Base-by-base conservation (phyloP, 2,113 vertebrate genomes). In the Nanger granti region DNA sequence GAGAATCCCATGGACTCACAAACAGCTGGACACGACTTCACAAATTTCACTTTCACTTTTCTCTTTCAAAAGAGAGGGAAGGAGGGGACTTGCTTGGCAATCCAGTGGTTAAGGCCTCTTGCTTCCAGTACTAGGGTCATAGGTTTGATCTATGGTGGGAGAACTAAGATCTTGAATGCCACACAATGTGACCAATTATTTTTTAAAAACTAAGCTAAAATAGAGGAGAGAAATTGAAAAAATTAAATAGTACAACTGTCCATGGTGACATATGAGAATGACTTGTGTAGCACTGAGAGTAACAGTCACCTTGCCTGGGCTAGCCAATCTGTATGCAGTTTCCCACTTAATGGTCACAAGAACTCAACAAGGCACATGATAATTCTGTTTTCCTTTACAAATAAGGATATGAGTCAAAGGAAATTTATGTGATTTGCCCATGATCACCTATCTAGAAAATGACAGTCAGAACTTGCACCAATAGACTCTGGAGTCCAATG, bases 11-110 rank as follows among this genome's bases (percentile, higher is more conserved):
- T 26, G n/a, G n/a, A 76, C 69, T 76, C 0, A 3, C 37, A 76
- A 41, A 41, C 20, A 76, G 22, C 41, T 0, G 1, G n/a, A 76
- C 10, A 76, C 3, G 0, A 76, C n/a, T 41, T 37, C 12, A 3
- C 0, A 12, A 76, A 5, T 76, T 76, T 76, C n/a, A 41, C n/a
- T 73, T 73, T 41, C n/a, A 73, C 69, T 76, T 73, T 44, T 79
- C 12, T 44, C 24, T 79, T 44, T 79, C 22, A 15, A 28, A 79
- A 28, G 24, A 79, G 41, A 44, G 41, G 73, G 15, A 79, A 79
- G 37, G 73, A 44, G 41, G 24, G 73, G 41, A 28, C 11, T 44
- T 79, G 11, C 73, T 44, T 79, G 41, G 24, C 73, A 44, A 41
- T 79, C 73, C 41, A 79, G 24, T 79, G 41, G 73, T 79, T 79